These are phyloP conservation scores for Pocillopora grandis DNA, from an alignment of 92 coral and sea anemone species.

Conservation along the genomic window DNA sequence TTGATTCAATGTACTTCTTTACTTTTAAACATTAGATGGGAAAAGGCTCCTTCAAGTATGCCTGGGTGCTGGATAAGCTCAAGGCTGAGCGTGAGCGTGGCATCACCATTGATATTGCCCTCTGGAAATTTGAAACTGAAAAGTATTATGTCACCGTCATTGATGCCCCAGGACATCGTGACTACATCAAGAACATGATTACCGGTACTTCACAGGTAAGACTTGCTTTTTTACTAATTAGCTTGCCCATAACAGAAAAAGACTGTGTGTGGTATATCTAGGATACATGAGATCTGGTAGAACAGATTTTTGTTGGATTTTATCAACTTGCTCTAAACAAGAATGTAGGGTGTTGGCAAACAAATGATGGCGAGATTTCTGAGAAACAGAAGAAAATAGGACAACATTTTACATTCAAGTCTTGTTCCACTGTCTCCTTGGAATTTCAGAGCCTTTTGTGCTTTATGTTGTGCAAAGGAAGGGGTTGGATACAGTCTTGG, in stretches of 20 bases:
- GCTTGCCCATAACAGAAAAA: background rate
- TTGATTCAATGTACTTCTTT: background rate
- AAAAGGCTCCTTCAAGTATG: constrained; percentile 97
- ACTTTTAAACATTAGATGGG: constrained; percentile 72
- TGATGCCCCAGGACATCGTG: constrained; percentile 98
- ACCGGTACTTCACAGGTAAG: constrained; percentile 96
- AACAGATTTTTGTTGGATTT: no score
- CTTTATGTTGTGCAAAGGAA: no score
- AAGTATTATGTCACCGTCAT: constrained; percentile 84
- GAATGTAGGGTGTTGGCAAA: no score
- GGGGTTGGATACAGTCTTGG: no score
- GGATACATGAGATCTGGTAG: no score
- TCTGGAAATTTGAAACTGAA: constrained; percentile 89
- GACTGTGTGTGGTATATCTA: no score
- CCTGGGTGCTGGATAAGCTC: constrained; percentile 98
- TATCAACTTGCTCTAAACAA: no score
- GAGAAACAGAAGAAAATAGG: no score
- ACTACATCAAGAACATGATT: constrained; percentile 98
- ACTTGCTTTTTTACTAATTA: background rate
- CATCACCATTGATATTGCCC: constrained; percentile 92
- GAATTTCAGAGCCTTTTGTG: no score
- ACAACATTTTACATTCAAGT: no score
- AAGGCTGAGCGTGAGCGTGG: constrained; percentile 98
- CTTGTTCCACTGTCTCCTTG: no score
- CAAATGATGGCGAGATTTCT: no score